These are phyloP conservation scores for Meiosimyza platycephala DNA, from an alignment of 2,888 invertebrate genomes.

Conservation along the genomic window DNA sequence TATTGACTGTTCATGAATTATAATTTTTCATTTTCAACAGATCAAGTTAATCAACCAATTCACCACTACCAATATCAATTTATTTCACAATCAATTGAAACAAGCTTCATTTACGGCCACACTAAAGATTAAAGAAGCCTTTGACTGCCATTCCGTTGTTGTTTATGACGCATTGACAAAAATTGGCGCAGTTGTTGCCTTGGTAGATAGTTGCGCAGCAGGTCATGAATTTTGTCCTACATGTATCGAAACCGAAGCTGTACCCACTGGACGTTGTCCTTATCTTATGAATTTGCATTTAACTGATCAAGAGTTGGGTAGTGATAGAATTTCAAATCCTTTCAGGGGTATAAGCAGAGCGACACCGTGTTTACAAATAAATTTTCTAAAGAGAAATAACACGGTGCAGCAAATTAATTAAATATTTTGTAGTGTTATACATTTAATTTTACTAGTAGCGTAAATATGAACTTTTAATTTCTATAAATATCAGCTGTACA, in stretches of 20 bases:
- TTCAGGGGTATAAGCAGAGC: conserved; percentile 41
- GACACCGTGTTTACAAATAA: conserved; percentile 44
- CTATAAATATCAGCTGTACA: no score
- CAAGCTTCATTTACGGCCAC: conserved; percentile 37
- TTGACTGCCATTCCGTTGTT: conserved; percentile 40
- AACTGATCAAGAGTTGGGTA: conserved; percentile 34
- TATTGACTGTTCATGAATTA: neutral
- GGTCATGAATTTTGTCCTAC: conserved; percentile 41
- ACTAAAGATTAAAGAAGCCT: conserved; percentile 40
- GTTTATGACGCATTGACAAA: conserved; percentile 35
- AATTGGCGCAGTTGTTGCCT: conserved; percentile 39
- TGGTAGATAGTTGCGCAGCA: conserved; percentile 43
- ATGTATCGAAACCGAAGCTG: conserved; percentile 29
- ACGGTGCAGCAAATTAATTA: no score
- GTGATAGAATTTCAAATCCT: conserved; percentile 43
- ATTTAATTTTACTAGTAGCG: no score
- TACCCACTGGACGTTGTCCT: conserved; percentile 40
- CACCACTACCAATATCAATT: conserved; percentile 38
- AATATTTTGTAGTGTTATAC: no score
- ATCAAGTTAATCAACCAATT: conserved; percentile 26
- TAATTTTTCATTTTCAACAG: conserved; percentile 27
- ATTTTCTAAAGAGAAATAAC: conserved; percentile 38
- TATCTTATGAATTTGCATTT: conserved; percentile 44
- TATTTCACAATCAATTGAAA: conserved; percentile 41
- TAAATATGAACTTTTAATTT: no score